These are phyloP conservation scores for Tetragonisca angustula DNA, from an alignment of 2,888 invertebrate species.

Conservation along the genomic window DNA sequence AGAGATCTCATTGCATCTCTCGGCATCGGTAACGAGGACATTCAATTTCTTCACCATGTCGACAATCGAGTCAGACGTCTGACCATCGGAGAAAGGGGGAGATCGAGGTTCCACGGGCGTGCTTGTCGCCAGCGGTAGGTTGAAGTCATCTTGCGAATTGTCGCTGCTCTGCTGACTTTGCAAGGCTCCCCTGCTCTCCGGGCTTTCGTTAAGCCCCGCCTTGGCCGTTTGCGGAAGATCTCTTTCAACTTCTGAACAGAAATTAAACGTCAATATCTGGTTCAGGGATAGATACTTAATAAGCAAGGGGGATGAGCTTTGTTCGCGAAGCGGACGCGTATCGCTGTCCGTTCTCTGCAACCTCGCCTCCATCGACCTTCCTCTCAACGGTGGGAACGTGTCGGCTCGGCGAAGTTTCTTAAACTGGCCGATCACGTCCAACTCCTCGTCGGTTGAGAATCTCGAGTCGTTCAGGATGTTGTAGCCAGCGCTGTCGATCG, in stretches of 20 bases:
- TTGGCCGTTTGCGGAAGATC: neutral
- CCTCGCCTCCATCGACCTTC: neutral
- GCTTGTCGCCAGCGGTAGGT: constrained; percentile 34
- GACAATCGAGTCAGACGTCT: neutral
- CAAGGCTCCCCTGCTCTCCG: neutral
- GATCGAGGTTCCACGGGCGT: constrained; percentile 38
- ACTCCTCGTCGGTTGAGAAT: constrained; percentile 51
- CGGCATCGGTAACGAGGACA: neutral
- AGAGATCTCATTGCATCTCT: neutral
- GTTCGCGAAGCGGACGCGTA: constrained; percentile 31
- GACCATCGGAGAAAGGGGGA: constrained; percentile 4
- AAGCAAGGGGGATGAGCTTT: neutral
- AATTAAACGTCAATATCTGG: constrained; percentile 31
- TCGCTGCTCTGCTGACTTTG: neutral
- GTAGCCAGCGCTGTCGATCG: constrained; percentile 79
- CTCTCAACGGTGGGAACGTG: constrained; percentile 38
- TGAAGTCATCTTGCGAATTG: constrained; percentile 11
- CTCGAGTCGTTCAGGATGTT: constrained; percentile 78
- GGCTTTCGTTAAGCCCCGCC: neutral
- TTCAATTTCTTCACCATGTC: neutral
- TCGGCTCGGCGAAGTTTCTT: constrained; percentile 8
- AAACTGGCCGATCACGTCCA: neutral
- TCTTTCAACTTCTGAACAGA: neutral
- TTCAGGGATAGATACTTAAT: constrained; percentile 31
- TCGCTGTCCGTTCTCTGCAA: constrained; percentile 42